Percentiles rank a stretch among this genome's conserved stretches.
phyloP scores from a whole-genome alignment of 2,888 invertebrate genomes.

The Lumbricus terrestris region DNA sequence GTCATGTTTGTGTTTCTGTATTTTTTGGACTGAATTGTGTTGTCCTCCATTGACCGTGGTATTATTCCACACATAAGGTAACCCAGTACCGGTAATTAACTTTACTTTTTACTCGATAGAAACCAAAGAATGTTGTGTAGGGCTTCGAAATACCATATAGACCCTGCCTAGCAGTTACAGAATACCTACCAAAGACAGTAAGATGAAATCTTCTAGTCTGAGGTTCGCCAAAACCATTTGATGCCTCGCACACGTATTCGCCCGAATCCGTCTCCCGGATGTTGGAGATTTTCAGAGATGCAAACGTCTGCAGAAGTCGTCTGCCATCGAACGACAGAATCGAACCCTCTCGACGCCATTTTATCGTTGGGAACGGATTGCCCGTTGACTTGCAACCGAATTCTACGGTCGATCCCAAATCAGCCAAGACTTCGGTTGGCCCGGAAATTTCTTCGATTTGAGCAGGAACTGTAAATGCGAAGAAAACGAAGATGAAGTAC shows the following conservation, averaged over 20 bases:
- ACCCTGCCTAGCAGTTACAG: not conserved
- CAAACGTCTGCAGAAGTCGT: not conserved
- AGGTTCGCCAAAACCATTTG: constrained; percentile 73
- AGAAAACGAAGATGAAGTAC: not conserved
- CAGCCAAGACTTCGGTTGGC: not conserved
- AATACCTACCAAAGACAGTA: not conserved
- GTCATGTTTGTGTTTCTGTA: not conserved
- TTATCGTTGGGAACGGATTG: constrained; percentile 14
- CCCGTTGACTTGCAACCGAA: constrained; percentile 17
- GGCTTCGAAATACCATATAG: not conserved
- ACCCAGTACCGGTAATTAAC: not conserved
- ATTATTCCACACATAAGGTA: not conserved
- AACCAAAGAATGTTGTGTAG: not conserved
- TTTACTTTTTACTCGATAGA: not conserved
- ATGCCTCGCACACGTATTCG: constrained; percentile 78
- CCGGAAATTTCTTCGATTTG: not conserved
- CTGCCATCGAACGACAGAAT: not conserved
- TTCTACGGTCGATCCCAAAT: not conserved
- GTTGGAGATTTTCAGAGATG: constrained; percentile 60
- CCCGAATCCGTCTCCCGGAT: constrained; percentile 75
- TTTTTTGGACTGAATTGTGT: not conserved
- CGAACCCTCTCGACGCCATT: constrained; percentile 7
- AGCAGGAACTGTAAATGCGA: constrained; percentile 15
- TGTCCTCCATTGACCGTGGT: not conserved
- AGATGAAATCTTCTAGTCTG: constrained; percentile 61